A percentile compares a stretch with the other conserved stretches of the same genome.
Evolutionary conservation across 2,888 invertebrate species (phyloP).

Genomic region (Kryphioiulus occultus): DNA sequence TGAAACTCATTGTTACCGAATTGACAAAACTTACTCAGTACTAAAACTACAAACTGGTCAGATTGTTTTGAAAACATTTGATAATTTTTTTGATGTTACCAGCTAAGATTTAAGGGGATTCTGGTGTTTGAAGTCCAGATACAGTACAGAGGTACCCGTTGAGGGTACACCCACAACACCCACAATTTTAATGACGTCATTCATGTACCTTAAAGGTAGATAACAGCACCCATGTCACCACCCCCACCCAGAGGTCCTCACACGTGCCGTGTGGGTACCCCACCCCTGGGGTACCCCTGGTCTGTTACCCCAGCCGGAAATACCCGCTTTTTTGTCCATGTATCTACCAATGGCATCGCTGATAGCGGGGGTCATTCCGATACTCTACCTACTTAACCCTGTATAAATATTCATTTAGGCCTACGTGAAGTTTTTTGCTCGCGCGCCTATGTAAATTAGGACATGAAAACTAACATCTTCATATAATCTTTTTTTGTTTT

Average conservation of each 20-base stretch:
- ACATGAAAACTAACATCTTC: slow-evolving; percentile 40
- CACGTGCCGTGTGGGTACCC: background rate
- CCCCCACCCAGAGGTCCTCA: background rate
- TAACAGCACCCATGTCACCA: slow-evolving; percentile 6
- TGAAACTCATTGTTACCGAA: too few species aligned
- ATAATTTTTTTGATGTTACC: too few species aligned
- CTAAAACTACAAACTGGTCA: too few species aligned
- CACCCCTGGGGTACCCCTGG: background rate
- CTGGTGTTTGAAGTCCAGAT: background rate
- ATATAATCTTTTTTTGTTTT: slow-evolving; percentile 8
- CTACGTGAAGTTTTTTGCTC: background rate
- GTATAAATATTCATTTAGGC: slow-evolving; percentile 28
- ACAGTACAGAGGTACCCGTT: background rate
- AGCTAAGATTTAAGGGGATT: too few species aligned
- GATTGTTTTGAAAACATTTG: too few species aligned
- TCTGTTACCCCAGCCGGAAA: slow-evolving; percentile 10
- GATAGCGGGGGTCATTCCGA: background rate
- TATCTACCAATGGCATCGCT: background rate
- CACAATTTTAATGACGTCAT: background rate
- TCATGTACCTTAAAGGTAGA: background rate
- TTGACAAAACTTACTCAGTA: too few species aligned
- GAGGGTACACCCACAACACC: too few species aligned
- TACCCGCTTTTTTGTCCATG: background rate
- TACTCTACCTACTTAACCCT: slow-evolving; percentile 38
- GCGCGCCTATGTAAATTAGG: slow-evolving; percentile 35